A percentile compares a stretch with the other conserved stretches of the same genome.
Conservation (phyloP, 2,797 vertebrate genomes). For the Apogon hyalosoma region DNA sequence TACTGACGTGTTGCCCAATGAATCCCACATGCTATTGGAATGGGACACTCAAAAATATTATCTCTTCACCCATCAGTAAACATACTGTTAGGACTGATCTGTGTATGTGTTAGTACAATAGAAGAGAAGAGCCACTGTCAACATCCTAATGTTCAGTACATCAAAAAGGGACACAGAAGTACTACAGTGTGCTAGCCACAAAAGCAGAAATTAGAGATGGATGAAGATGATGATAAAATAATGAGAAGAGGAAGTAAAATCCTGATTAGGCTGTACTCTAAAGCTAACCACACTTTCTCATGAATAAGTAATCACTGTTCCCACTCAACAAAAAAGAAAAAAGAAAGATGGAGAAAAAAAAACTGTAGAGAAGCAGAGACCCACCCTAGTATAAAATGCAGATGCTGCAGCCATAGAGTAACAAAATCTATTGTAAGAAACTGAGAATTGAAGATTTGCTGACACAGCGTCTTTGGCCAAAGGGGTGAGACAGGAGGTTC, state of each 20-base stretch:
- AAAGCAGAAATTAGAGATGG: constrained; percentile 24
- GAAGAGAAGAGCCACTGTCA: too few species aligned
- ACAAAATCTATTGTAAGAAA: constrained; percentile 55
- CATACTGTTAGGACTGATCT: too few species aligned
- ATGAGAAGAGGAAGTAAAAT: constrained; percentile 43
- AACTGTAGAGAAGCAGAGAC: constrained; percentile 13
- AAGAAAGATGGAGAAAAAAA: background rate
- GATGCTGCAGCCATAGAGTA: constrained; percentile 48
- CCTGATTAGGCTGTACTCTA: constrained; percentile 32
- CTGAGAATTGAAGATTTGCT: constrained; percentile 48
- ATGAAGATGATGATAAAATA: constrained; percentile 35
- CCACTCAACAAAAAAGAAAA: constrained; percentile 14
- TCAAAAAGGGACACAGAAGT: background rate
- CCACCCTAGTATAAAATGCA: constrained; percentile 27
- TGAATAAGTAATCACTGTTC: constrained; percentile 66
- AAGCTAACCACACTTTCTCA: constrained; percentile 37
- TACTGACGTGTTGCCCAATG: too few species aligned
- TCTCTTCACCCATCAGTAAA: too few species aligned
- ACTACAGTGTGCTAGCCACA: constrained; percentile 2
- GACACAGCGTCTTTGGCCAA: constrained; percentile 54
- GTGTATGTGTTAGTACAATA: too few species aligned
- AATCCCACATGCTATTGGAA: too few species aligned
- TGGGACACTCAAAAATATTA: too few species aligned
- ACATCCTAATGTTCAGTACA: too few species aligned
- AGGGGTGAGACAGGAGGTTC: constrained; percentile 36